Base-by-base conservation (phyloP, 2,113 vertebrate genomes). In the Octodon degus region DNA sequence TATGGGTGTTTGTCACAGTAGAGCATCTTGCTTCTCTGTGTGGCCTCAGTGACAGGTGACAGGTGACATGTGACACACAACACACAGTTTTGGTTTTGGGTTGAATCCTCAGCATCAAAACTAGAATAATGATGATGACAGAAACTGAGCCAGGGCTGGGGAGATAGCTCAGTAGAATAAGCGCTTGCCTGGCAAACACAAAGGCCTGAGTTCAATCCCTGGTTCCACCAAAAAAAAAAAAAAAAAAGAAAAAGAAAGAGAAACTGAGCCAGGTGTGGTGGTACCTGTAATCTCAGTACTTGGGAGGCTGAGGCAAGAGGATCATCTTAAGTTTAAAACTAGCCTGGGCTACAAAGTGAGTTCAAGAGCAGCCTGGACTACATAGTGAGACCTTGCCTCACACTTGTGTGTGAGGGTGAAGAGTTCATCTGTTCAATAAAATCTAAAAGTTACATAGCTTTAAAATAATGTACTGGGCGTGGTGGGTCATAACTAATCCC, bases 381-480 rank as follows among this genome's bases (percentile, higher is more conserved):
- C 12, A 43, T 43, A 47, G 72, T 0, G 7, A 70, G 68, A 76
- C 24, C 72, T 11, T 76, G 2, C 14, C 16, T 53, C 17, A 55
- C 58, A 55, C 20, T 32, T 81, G 22, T 14, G 37, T 20, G 1
- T 47, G 5, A 10, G 3, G 47, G 14, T 60, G 12, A 65, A 10
- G 72, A 27, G 12, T 67, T 37, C 50, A 74, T 74, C 55, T 77
- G 27, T 91, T 90, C 10, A 43, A 76, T 47, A 93, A 89, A 74
- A 85, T 43, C 62, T 76, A 62, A 63, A 81, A 92, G 37, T 68
- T 70, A 53, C 0, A 7, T 32, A 72, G 74, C 30, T 79, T 79
- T 50, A 90, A 82, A 93, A 90, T 86, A 88, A 90, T 50, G 24
- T 89, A 91, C 43, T 50, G 13, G 76, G 43, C 27, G 19, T 79